Evolutionary conservation across 2,888 invertebrate species (phyloP).

Genomic region (Drosophila mimica): DNA sequence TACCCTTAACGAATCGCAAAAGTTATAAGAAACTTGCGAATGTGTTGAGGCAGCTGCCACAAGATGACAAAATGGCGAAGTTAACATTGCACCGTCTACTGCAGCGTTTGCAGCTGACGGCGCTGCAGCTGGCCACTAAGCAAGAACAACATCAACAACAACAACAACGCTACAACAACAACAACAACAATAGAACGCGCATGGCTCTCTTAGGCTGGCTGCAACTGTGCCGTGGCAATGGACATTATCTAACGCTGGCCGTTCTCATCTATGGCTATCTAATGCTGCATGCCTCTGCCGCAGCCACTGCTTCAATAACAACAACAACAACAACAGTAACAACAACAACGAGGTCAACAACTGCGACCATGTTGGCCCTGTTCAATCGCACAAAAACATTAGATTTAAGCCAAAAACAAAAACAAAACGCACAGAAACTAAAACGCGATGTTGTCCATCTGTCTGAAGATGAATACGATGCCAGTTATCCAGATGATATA

Average conservation of each 20-base stretch:
- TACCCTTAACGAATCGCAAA: conserved; percentile 61
- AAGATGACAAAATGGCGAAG: conserved; percentile 76
- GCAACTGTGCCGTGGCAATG: conserved; percentile 66
- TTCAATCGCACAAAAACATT: conserved; percentile 43
- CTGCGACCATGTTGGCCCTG: conserved; percentile 31
- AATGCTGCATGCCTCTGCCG: conserved; percentile 78
- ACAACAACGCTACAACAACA: conserved; percentile 27
- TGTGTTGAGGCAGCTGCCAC: conserved; percentile 58
- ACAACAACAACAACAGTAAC: conserved; percentile 18
- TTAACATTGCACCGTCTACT: conserved; percentile 74
- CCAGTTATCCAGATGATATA: conserved; percentile 83
- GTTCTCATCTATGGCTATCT: conserved; percentile 82
- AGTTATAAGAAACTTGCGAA: conserved; percentile 59
- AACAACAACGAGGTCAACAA: conserved; percentile 30
- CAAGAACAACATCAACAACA: conserved; percentile 31
- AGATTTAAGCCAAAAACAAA: conserved; percentile 35
- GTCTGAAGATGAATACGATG: conserved; percentile 84
- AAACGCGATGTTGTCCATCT: conserved; percentile 83
- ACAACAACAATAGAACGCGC: conserved; percentile 47
- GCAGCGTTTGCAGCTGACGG: conserved; percentile 69
- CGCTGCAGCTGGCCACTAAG: conserved; percentile 63
- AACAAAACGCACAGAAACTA: conserved; percentile 30
- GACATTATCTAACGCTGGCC: conserved; percentile 72
- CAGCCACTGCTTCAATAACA: conserved; percentile 41
- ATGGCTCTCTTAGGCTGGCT: conserved; percentile 63